phyloP scores from a whole-genome alignment of 2,888 invertebrate species.

The Nyleta sp. region DNA sequence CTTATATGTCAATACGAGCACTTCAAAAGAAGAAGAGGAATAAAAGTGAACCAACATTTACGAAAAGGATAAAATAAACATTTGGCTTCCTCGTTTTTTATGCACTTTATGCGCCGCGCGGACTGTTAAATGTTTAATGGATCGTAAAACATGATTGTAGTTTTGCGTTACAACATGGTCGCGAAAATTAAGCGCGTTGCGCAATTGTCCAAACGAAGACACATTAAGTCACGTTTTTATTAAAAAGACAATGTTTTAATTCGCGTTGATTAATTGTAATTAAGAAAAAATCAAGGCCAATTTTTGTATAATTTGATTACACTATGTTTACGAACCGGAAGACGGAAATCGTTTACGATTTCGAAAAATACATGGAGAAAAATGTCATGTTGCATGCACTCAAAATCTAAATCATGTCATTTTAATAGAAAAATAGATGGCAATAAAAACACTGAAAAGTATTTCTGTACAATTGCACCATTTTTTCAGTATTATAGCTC shows the following conservation, averaged over 20 bases:
- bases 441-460: no score
- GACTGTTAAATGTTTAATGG: slow-evolving; percentile 19
- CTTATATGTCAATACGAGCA: no score
- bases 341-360: no score
- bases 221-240: neutral
- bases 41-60: neutral
- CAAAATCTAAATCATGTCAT: no score
- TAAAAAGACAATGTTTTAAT: slow-evolving; percentile 1
- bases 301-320: no score
- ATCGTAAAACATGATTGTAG: slow-evolving; percentile 19
- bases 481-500: no score
- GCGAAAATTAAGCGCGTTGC: slow-evolving; percentile 7
- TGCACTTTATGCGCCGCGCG: slow-evolving; percentile 12
- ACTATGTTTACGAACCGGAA: no score
- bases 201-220: neutral
- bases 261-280: neutral
- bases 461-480: no score
- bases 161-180: slow-evolving; percentile 10
- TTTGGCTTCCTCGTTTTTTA: slow-evolving; percentile 28
- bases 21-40: no score
- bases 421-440: no score
- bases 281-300: neutral
- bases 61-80: neutral
- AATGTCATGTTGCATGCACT: no score
- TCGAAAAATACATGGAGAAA: no score